Evolutionary conservation across 2,888 invertebrate species (phyloP), one percentile per base, ranked within the genome.

Genomic region (Schizotus pectinicornis): DNA sequence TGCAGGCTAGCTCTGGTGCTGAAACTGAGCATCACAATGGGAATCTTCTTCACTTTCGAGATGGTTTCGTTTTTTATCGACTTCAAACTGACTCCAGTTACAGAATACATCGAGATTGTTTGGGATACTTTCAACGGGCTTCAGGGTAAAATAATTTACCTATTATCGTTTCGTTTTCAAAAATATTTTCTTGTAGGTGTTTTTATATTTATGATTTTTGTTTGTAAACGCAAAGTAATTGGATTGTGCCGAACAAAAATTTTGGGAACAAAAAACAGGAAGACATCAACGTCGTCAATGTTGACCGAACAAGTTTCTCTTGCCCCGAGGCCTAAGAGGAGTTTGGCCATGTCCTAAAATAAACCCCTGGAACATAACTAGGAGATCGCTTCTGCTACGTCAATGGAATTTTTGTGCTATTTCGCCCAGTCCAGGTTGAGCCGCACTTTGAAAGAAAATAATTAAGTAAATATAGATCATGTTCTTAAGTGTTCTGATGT

Each of bases 21-120:
- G 0, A 90, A 90, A 72, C 77, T 91, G 1, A 90, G 89, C 80
- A 80, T 90, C 59, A 89, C 90, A 36, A 91, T 91, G 90, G 90
- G 91, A 1, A 85, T 89, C 0, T 86, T 87, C 0, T 91, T 90
- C 89, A 77, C 85, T 1, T 81, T 86, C 42, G 89, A 90, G 75
- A 77, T 88, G 2, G 69, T 87, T 7, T 86, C 88, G 1, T 84
- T 84, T 1, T 53, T 86, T 11, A 76, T 83, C 78, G 84, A 62
- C 83, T 85, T 35, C 71, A 74, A 43, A 79, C 80, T 77, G 78
- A 81, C 63, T 84, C 81, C 77, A 79, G 71, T 71, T 81, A 82
- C 54, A 76, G 59, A 60, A 53, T 64, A 56, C 9, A 37, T 71
- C n/a, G 67, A 69, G 54, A 60, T 67, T 7, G 41, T 84, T 7